Base-by-base conservation (phyloP, 1,140 invertebrate species). In the Hyles euphorbiae region DNA sequence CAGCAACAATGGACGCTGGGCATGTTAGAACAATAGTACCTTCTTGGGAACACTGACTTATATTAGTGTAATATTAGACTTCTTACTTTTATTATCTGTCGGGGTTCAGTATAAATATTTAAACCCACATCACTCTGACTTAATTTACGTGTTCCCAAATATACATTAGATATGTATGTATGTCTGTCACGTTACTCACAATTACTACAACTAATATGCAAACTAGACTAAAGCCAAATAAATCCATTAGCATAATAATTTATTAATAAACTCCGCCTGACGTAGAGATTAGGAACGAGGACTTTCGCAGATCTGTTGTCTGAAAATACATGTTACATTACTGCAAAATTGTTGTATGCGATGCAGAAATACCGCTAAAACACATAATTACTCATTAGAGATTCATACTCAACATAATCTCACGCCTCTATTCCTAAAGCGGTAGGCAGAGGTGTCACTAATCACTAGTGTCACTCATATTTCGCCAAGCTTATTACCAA, bases 211-310 rank as follows among this genome's bases (percentile, higher is more conserved):
- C 10, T 40, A 33, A 34, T 11, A 45, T 12, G 3, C 11, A 32
- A 22, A 7, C 12, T 55, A 55, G 32, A 8, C 9, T 11, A n/a
- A 55, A 33, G 53, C 43, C 33, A 55, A 55, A 55, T 47, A 55
- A 46, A 46, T 55, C 53, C 43, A 55, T 46, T 55, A 55, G 44
- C 44, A 55, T 32, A 33, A 55, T 55, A 55, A 55, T 55, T 55
- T 40, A 55, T 55, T 11, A 43, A n/a, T 53, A 36, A 36, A 40
- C 34, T 34, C 22, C 22, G 22, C 22, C 22, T 22, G 22, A 22
- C 22, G 22, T 22, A 22, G 22, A 22, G 22, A 22, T 22, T 22
- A 22, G 22, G 22, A 22, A 22, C 22, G 22, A 22, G 22, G 22
- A 22, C 22, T 1, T 22, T 22, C 22, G 22, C 22, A 22, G 22